Percentiles rank a stretch among this genome's conserved stretches.
These are phyloP conservation scores for Myotis daubentonii DNA, from an alignment of 2,797 vertebrate species.

Conservation along the genomic window DNA sequence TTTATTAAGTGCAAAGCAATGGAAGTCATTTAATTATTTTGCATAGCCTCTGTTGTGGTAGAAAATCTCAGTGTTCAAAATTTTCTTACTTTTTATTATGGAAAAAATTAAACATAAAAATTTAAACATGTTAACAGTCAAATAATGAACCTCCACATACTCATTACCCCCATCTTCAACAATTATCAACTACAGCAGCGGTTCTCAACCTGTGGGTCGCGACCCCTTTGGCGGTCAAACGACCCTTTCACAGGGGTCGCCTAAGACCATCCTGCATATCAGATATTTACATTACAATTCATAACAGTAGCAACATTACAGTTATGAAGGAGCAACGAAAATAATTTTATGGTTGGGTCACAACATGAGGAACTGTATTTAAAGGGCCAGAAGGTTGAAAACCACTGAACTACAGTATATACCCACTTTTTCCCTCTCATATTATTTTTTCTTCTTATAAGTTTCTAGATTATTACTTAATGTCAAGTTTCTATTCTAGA, in stretches of 20 bases:
- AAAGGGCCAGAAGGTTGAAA: no score
- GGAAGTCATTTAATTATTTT: slow-evolving; percentile 45
- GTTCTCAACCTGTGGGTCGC: no score
- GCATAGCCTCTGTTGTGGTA: background rate
- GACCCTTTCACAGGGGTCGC: no score
- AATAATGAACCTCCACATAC: background rate
- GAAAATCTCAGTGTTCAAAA: background rate
- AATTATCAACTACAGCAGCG: no score
- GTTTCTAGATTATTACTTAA: background rate
- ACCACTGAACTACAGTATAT: no score
- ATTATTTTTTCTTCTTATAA: background rate
- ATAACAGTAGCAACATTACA: no score
- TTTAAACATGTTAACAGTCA: background rate
- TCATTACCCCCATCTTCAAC: background rate
- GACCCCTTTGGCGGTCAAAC: no score
- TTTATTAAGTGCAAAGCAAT: slow-evolving; percentile 50
- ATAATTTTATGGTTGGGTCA: no score
- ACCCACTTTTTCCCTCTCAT: background rate
- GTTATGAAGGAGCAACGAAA: no score
- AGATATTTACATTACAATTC: no score
- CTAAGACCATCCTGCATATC: no score
- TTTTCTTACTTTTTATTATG: background rate
- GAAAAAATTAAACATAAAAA: slow-evolving; percentile 22
- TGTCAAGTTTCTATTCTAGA: background rate
- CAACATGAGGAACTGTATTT: no score